Percentiles rank a stretch among this genome's conserved stretches.
phyloP scores from a whole-genome alignment of 2,888 invertebrate species.

The Chrysolina americana region DNA sequence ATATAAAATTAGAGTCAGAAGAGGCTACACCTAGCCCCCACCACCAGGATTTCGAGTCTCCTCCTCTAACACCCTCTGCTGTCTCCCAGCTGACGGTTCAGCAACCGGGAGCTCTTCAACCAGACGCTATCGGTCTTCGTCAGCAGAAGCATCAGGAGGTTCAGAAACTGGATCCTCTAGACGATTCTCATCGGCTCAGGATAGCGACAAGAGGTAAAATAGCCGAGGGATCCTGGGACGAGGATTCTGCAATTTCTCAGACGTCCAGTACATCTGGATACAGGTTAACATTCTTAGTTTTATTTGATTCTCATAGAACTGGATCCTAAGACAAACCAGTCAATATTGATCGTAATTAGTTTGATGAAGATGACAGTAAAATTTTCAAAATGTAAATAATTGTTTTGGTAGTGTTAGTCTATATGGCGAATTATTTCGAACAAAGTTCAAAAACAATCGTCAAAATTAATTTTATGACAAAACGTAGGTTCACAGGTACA shows the following conservation, averaged over 20 bases:
- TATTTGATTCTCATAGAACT: neutral
- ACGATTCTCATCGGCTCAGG: conserved; percentile 65
- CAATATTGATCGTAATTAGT: too few relatives aligned
- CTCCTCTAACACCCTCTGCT: conserved; percentile 51
- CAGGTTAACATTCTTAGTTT: conserved; percentile 56
- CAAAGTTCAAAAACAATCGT: too few relatives aligned
- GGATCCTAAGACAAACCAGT: too few relatives aligned
- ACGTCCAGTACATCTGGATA: conserved; percentile 91
- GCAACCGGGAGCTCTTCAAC: conserved; percentile 52
- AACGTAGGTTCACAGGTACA: too few relatives aligned
- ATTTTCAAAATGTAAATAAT: too few relatives aligned
- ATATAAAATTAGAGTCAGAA: conserved; percentile 70
- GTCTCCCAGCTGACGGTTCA: conserved; percentile 22
- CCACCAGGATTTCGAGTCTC: conserved; percentile 56
- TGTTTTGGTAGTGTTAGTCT: too few relatives aligned
- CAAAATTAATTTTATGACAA: too few relatives aligned
- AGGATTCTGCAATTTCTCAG: conserved; percentile 81
- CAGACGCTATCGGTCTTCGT: conserved; percentile 1
- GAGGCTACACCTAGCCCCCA: conserved; percentile 49
- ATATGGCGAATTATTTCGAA: too few relatives aligned
- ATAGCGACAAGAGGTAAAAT: conserved; percentile 64
- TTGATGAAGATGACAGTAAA: too few relatives aligned
- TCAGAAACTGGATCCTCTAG: conserved; percentile 36
- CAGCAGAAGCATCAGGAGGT: conserved; percentile 32
- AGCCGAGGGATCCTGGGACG: conserved; percentile 85